A percentile compares a stretch with the other conserved stretches of the same genome.
Conservation (phyloP, 2,113 vertebrate species). For the Eurypyga helias region DNA sequence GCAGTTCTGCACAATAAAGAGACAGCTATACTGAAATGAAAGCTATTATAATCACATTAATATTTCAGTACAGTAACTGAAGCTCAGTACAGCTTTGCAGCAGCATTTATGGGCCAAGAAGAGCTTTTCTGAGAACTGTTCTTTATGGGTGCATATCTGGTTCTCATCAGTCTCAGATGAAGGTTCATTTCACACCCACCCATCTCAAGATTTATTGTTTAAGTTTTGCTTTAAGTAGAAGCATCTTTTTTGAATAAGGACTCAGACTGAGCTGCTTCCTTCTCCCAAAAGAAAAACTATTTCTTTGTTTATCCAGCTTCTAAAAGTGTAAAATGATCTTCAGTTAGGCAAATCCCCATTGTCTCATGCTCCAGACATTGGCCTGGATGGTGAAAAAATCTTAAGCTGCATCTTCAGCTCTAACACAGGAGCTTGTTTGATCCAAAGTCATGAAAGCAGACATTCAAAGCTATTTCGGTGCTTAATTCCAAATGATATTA, state of each 20-base stretch:
- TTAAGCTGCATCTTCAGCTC: neutral
- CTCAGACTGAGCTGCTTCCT: neutral
- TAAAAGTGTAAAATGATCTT: neutral
- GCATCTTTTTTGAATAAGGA: neutral
- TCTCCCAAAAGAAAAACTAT: neutral
- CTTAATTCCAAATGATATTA: neutral
- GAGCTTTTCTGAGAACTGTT: neutral
- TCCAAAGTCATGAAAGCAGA: neutral
- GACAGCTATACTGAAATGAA: neutral
- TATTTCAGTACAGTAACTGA: neutral
- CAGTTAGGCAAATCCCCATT: neutral
- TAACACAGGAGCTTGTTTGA: neutral
- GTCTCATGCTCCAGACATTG: neutral
- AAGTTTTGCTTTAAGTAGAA: neutral
- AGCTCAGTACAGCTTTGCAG: neutral
- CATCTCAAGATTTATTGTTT: neutral
- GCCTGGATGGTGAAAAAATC: neutral
- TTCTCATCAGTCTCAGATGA: neutral
- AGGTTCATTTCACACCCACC: neutral
- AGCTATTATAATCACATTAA: neutral
- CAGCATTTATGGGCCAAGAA: neutral
- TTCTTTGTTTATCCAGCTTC: neutral
- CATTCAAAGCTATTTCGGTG: neutral
- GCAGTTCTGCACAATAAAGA: neutral
- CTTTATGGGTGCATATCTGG: neutral